These are phyloP conservation scores for Amorpha juglandis DNA, from an alignment of 2,888 invertebrate species.

Conservation along the genomic window DNA sequence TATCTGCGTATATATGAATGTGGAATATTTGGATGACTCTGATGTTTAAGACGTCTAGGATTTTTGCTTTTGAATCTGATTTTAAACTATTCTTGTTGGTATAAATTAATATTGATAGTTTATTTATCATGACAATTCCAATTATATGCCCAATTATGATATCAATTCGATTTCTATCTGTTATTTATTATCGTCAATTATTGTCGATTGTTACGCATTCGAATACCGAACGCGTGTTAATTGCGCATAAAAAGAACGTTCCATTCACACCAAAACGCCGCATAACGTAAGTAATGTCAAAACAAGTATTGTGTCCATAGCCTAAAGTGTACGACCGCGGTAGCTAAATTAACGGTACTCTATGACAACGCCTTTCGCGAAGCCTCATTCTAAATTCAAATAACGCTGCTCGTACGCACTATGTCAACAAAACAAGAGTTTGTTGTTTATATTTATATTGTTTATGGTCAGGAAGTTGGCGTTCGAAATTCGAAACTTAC, in stretches of 20 bases:
- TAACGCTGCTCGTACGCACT: constrained; percentile 60
- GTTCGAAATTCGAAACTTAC: constrained; percentile 16
- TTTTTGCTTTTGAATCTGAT: neutral
- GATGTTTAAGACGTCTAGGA: neutral
- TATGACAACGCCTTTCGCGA: constrained; percentile 63
- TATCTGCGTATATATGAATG: neutral
- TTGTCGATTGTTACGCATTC: constrained; percentile 3
- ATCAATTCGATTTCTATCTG: neutral
- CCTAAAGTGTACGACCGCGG: constrained; percentile 60
- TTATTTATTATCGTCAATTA: constrained; percentile 5
- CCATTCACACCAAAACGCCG: constrained; percentile 22
- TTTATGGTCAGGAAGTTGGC: constrained; percentile 24
- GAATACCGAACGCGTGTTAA: constrained; percentile 26
- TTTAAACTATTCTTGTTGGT: neutral
- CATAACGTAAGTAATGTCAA: constrained; percentile 23
- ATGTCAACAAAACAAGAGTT: constrained; percentile 59
- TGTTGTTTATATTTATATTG: constrained; percentile 32
- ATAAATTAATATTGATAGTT: neutral
- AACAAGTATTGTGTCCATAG: constrained; percentile 42
- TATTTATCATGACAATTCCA: neutral
- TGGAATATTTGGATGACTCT: neutral
- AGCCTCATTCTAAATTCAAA: constrained; percentile 71
- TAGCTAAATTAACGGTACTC: constrained; percentile 74
- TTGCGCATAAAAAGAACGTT: constrained; percentile 33
- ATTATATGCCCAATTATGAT: neutral